These are phyloP conservation scores for Upupa epops DNA, from an alignment of 2,113 vertebrate genomes.

Conservation along the genomic window DNA sequence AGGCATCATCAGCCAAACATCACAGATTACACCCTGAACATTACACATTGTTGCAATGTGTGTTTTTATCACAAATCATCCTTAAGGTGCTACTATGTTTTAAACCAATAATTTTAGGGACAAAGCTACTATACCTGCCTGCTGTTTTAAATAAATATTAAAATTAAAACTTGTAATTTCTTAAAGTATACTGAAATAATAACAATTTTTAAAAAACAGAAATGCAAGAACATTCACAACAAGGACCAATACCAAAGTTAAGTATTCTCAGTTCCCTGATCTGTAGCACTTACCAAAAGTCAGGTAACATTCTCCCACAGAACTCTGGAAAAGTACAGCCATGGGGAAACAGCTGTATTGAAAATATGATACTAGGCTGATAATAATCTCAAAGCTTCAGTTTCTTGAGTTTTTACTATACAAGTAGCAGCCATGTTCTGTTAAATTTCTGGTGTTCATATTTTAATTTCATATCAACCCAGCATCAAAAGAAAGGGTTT, in stretches of 20 bases:
- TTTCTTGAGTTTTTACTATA: not conserved
- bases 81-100: not conserved
- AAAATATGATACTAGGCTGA: not conserved
- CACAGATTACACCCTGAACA: too few relatives aligned
- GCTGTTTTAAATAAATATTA: not conserved
- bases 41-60: too few relatives aligned
- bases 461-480: not conserved
- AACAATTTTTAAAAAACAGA: not conserved
- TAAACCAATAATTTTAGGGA: not conserved
- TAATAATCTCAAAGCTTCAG: not conserved
- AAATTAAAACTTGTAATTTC: not conserved
- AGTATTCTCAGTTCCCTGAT: not conserved
- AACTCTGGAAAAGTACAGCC: not conserved
- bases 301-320: not conserved
- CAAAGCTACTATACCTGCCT: not conserved
- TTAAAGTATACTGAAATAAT: not conserved
- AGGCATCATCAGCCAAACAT: not conserved
- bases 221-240: not conserved
- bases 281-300: rapidly evolving
- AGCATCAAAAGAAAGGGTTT: not conserved
- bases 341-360: not conserved
- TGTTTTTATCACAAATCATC: not conserved
- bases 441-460: rapidly evolving
- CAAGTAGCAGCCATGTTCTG: not conserved
- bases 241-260: not conserved